Base-by-base conservation (phyloP, 1,140 invertebrate species). In the Drosophila athabasca region DNA sequence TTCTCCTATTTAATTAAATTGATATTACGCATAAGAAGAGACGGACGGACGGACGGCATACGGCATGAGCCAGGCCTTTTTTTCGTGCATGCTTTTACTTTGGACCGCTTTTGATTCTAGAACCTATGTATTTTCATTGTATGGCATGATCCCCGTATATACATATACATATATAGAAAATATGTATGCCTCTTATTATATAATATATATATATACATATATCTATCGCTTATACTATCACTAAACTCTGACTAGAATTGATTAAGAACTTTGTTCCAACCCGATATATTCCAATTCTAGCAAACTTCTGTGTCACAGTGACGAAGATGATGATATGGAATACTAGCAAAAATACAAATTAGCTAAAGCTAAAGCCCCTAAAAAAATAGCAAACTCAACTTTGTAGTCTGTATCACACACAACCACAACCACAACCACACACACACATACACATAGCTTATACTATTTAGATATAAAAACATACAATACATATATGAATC, bases 241-340 rank as follows among this genome's bases (percentile, higher is more conserved):
- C 35, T 13, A 26, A 39, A 39, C 35, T 45, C 59, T 59, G 60
- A 64, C 39, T 78, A 79, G 62, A 50, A 75, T 71, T 72, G 58
- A 77, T 67, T 76, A 69, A 59, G 70, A 79, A 75, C 62, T 64
- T 62, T 64, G 58, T 83, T 79, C 75, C 67, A 76, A 84, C 62
- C 71, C 44, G 29, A 39, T 39, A 35, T 35, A 54, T 71, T 75
- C 59, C 75, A 71, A 76, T 85, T 90, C 72, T 91, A 92, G 91
- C 79, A 92, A 91, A 91, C 90, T 92, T 81, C 88, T 92, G 81
- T 92, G 91, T 90, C 90, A 91, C 77, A 92, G 90, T 79, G 91
- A 92, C 75, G 91, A 92, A 70, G 91, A 92, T 79, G 91, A 92
- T 90, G 91, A 91, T 46, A 83, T 91, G 91, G 91, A 92, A 80